These are phyloP conservation scores for Mirza zaza DNA, from an alignment of 2,113 vertebrate species.

Conservation along the genomic window DNA sequence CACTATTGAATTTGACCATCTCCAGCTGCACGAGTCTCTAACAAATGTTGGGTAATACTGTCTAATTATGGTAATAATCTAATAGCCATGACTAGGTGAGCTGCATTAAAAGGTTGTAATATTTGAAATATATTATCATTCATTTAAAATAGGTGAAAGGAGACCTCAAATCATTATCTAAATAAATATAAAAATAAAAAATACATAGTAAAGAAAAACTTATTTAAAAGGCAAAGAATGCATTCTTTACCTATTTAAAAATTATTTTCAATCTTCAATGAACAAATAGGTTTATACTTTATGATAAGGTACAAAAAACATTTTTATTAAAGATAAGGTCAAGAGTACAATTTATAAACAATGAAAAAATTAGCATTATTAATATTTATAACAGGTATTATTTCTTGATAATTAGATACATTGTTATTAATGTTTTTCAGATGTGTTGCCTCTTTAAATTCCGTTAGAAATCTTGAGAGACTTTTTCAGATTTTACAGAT, in stretches of 20 bases:
- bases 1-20: neutral
- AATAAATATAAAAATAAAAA: neutral
- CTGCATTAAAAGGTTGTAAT: neutral
- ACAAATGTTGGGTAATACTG: neutral
- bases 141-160: neutral
- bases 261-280: neutral
- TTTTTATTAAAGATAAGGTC: neutral
- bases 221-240: neutral
- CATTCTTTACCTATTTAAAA: neutral
- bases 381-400: neutral
- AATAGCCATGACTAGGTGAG: neutral
- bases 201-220: neutral
- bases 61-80: neutral
- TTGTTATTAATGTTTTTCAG: neutral
- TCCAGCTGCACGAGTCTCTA: neutral
- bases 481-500: neutral
- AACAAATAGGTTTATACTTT: neutral
- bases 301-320: neutral
- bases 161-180: neutral
- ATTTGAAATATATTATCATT: neutral
- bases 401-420: neutral
- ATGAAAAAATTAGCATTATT: neutral
- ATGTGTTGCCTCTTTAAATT: neutral
- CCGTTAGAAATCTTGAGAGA: neutral
- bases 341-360: neutral